Percentiles rank a stretch among this genome's conserved stretches.
These are phyloP conservation scores for Zaprionus lineosus DNA, from an alignment of 2,888 invertebrate species.

Conservation along the genomic window DNA sequence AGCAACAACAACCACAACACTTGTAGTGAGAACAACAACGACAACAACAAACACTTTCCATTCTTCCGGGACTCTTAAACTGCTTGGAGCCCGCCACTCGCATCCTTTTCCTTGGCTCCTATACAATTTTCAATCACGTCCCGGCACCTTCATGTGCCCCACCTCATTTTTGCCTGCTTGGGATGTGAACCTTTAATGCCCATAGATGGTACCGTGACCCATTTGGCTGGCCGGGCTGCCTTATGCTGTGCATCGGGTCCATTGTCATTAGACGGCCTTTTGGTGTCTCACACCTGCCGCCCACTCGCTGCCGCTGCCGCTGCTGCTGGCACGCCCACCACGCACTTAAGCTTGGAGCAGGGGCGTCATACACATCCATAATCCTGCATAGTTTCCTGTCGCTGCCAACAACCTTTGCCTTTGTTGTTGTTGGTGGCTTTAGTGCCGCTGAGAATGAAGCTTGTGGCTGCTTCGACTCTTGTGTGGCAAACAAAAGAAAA, in stretches of 20 bases:
- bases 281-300: constrained; percentile 27
- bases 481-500: constrained; percentile 67
- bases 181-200: constrained; percentile 25
- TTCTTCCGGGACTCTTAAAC: constrained; percentile 21
- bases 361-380: constrained; percentile 39
- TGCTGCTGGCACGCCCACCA: constrained; percentile 11
- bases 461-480: constrained; percentile 24
- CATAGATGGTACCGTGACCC: constrained; percentile 41
- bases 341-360: constrained; percentile 39
- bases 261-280: constrained; percentile 60
- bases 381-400: constrained; percentile 70
- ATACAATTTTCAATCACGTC: constrained; percentile 46
- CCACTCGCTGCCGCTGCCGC: neutral
- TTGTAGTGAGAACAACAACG: constrained; percentile 13
- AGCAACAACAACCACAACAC: no score
- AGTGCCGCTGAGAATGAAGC: no score
- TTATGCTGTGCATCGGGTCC: constrained; percentile 23
- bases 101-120: neutral
- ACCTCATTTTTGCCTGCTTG: neutral
- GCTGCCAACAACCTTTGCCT: constrained; percentile 66
- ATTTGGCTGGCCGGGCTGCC: constrained; percentile 36
- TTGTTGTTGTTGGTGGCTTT: constrained; percentile 38
- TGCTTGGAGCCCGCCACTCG: neutral
- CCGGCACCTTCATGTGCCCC: neutral
- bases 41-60: constrained; percentile 16